Base-by-base conservation (phyloP, 2,797 vertebrate genomes). In the Myotis myotis region DNA sequence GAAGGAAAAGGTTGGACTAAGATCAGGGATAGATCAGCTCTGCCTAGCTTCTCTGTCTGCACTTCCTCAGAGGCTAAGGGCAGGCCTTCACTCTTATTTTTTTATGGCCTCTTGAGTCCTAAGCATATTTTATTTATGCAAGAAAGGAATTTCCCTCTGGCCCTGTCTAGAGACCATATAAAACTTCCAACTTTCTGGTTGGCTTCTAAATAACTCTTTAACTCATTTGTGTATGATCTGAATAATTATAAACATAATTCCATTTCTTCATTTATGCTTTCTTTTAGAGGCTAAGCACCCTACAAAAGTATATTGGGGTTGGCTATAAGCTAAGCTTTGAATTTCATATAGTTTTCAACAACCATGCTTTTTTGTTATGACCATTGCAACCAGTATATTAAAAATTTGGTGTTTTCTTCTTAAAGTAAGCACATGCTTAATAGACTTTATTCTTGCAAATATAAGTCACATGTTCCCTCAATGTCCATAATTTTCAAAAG, bases 91-190 rank as follows among this genome's bases (percentile, higher is more conserved):
- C 8, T 60, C 22, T 13, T 3, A 62, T 49, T 81, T 95, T 75
- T 36, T 17, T 28, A 44, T 22, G 51, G 5, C 0, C 25, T 66
- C 53, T 47, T 51, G 22, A 68, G 33, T 68, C 12, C 7, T 68
- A 64, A 47, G 55, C 16, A 8, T 70, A 87, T 79, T 78, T 87
- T 22, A 44, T 75, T 74, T 66, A 92, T 68, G 22, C 25, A 79
- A 36, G 36, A 93, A 57, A 71, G 30, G 33, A 95, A 95, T 71
- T 95, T 89, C 66, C 38, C 60, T 80, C 23, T 74, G 20, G 9
- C 28, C 23, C 3, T 79, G n/a, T 85, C 28, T 28, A 82, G 55
- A 86, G 41, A 78, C 23, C 57, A 30, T 55, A 23, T 92, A 23
- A n/a, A 81, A 49, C 33, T 66, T 49, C 30, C 17, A 66, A 30